Percentiles rank a stretch among this genome's conserved stretches.
Evolutionary conservation across 2,888 invertebrate genomes (phyloP).

Genomic region (Onthophagus sagittarius): DNA sequence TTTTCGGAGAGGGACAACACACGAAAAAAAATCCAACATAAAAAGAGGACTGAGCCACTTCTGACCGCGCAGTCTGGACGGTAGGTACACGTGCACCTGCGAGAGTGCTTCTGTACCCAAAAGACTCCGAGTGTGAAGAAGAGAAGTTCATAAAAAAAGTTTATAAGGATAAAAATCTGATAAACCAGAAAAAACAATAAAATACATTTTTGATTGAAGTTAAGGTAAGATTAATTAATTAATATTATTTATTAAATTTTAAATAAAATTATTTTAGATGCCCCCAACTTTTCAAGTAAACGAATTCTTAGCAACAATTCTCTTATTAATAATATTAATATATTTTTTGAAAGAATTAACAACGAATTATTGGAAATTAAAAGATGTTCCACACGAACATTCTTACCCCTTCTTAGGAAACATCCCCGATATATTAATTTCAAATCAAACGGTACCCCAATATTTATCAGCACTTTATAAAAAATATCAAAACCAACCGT

Average conservation of each 20-base stretch:
- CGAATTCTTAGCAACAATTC: constrained; percentile 7
- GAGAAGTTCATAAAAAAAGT: not conserved
- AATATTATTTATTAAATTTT: constrained; percentile 4
- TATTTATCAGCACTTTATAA: constrained; percentile 37
- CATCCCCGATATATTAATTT: constrained; percentile 40
- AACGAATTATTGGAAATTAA: constrained; percentile 47
- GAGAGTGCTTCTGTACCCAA: not conserved
- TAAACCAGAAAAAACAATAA: not conserved
- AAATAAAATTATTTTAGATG: not conserved
- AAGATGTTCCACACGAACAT: constrained; percentile 41
- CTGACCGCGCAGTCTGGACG: not conserved
- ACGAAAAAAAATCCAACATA: not conserved
- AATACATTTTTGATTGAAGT: not conserved
- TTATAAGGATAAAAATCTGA: not conserved
- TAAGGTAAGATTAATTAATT: not conserved
- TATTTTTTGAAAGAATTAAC: constrained; percentile 30
- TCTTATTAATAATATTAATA: not conserved
- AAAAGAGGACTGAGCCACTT: not conserved
- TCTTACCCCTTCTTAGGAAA: constrained; percentile 48
- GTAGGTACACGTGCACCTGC: not conserved
- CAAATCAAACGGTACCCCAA: constrained; percentile 39
- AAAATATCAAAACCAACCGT: constrained; percentile 36
- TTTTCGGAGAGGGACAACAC: not conserved
- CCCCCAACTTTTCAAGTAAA: not conserved
- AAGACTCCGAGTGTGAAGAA: not conserved